These are phyloP conservation scores for Probosciger aterrimus DNA, from an alignment of 2,113 vertebrate species.

Conservation along the genomic window DNA sequence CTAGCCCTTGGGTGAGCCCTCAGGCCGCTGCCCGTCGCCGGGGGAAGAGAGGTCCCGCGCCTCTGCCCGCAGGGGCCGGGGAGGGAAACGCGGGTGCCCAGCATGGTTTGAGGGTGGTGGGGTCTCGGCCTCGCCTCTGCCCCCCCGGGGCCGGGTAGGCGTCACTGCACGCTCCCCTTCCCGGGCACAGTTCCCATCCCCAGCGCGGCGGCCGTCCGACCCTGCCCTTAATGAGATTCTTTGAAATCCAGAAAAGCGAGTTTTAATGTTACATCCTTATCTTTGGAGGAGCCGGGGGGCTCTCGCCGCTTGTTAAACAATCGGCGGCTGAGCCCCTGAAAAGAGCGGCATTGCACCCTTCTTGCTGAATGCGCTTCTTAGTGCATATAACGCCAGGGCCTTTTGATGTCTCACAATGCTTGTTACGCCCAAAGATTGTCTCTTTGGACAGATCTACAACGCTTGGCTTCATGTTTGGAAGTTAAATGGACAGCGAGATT, in stretches of 20 bases:
- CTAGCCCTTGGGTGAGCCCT: background rate
- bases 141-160: background rate
- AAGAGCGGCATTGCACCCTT: conserved; percentile 64
- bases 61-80: background rate
- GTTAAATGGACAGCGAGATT: conserved; percentile 71
- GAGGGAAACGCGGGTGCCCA: background rate
- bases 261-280: conserved; percentile 64
- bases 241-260: conserved; percentile 5
- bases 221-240: conserved; percentile 49
- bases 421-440: conserved; percentile 79
- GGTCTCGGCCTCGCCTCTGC: background rate
- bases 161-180: background rate
- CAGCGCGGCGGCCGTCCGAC: background rate
- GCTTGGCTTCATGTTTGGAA: conserved; percentile 80
- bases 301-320: conserved; percentile 62
- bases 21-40: too few species aligned
- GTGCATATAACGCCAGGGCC: conserved; percentile 68
- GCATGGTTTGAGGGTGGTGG: background rate
- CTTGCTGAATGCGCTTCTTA: conserved; percentile 70
- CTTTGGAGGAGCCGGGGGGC: conserved; percentile 43
- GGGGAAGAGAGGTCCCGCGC: background rate
- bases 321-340: conserved; percentile 62
- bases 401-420: conserved; percentile 78
- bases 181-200: background rate
- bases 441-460: conserved; percentile 80